Base-by-base conservation (phyloP, 2,113 vertebrate genomes). In the Osmerus eperlanus region DNA sequence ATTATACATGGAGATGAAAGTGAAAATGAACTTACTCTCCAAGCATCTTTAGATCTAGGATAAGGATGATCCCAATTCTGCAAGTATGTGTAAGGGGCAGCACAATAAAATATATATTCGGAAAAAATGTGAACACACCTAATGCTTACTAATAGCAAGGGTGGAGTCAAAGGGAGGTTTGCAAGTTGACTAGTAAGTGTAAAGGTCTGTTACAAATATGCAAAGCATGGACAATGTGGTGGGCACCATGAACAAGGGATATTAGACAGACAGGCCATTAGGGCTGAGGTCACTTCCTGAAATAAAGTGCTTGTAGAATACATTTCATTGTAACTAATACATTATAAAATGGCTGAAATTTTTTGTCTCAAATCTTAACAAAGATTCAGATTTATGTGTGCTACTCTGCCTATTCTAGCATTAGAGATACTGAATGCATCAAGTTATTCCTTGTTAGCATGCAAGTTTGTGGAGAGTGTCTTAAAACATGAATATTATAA, bases 1-100 rank as follows among this genome's bases (percentile, higher is more conserved):
- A 60, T 7, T 36, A 52, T 70, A 25, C 51, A 68, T 65, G 61
- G 25, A 74, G 62, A 81, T 79, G 79, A 81, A 72, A 89, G 79
- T 72, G 81, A 79, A 84, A 89, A 86, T 67, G 3, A 85, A 95
- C 93, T 94, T 93, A 94, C 92, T 90, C 89, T 76, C 92, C 90
- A 87, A 92, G 75, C 77, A 91, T 93, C 85, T 92, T 92, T 91
- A 94, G 83, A 80, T 95, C 93, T 93, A 95, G 83, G 91, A 92
- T 90, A 90, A 94, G 79, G 86, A 94, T 78, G 92, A 94, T 92
- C 88, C 93, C 93, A 83, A 91, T 82, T 90, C 93, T 94, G 92
- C 77, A 85, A 82, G 77, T 54, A 78, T 86, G 71, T 77, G 71
- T 78, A 76, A 32, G 76, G 85, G 85, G 2, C 79, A 89, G 78